Evolutionary conservation across 2,113 vertebrate species (phyloP), one percentile per base, ranked within the genome.

Genomic region (Astatoreochromis straeleni): DNA sequence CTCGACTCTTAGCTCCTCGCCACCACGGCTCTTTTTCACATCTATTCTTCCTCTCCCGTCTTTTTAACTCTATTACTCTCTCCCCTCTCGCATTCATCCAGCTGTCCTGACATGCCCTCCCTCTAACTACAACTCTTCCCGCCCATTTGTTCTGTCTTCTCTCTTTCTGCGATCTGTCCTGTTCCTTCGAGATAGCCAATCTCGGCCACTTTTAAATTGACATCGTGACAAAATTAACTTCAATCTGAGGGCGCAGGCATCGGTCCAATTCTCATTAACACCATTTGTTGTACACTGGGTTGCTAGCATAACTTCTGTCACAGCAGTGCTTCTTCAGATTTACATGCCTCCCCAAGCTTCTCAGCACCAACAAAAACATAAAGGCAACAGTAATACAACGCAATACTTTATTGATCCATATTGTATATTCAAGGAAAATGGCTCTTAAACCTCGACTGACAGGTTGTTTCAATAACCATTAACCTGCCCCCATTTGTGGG

Each of bases 251-350:
- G 70, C 3, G 5, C 86, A 86, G 88, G 87, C 86, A 40, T 26
- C 6, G 21, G 55, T 88, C 87, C 90, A 90, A 70, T 86, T 83
- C 84, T 90, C 88, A 92, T 92, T 80, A 92, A 86, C 81, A 73
- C 85, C 47, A 60, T 85, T 87, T 24, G 57, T 82, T 89, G 65
- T 75, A n/a, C 21, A 4, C 47, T 42, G 35, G 35, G 83, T 83
- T 89, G 87, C 87, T 84, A 91, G 81, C 40, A 53, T 82, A 78
- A 54, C 51, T 89, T 85, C 86, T 80, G 91, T 89, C 65, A 73
- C 85, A 79, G 68, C 70, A n/a, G 54, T 60, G 65, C 45, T 49
- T 85, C 87, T 84, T 29, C 54, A 21, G 60, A 87, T 73, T 68
- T 12, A 12, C 9, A 89, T 21, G 21, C 29, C 51, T 63, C 57